Percentiles rank a stretch among this genome's conserved stretches.
phyloP scores from a whole-genome alignment of 2,888 invertebrate species.

The Xylophagus ater region DNA sequence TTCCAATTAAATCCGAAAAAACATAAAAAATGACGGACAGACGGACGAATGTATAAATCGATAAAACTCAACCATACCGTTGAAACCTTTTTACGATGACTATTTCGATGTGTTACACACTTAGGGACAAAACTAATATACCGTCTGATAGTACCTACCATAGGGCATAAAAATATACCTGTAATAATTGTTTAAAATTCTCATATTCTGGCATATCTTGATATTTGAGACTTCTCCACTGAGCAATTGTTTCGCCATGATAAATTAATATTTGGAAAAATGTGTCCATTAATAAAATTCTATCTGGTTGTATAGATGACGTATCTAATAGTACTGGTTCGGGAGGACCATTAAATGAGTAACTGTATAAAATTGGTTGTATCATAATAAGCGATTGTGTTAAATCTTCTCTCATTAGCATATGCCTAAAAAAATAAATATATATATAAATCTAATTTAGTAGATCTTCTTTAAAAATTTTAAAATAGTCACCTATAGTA shows the following conservation, averaged over 20 bases:
- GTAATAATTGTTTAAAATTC: constrained; percentile 87
- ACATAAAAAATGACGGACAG: too few relatives aligned
- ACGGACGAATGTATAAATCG: too few relatives aligned
- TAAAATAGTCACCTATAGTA: constrained; percentile 66
- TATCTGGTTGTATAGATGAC: constrained; percentile 92
- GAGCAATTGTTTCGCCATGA: constrained; percentile 97
- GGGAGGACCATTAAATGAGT: constrained; percentile 94
- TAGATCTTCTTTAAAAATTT: neutral
- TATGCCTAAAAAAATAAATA: constrained; percentile 54
- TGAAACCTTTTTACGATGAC: too few relatives aligned
- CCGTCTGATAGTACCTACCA: too few relatives aligned
- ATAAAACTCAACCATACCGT: too few relatives aligned
- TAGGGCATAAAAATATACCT: constrained; percentile 21
- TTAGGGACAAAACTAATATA: too few relatives aligned
- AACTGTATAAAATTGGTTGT: constrained; percentile 96
- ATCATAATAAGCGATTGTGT: constrained; percentile 99
- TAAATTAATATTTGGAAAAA: constrained; percentile 99
- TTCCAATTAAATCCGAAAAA: too few relatives aligned
- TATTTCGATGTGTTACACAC: too few relatives aligned
- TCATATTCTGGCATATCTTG: constrained; percentile 96
- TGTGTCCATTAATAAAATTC: constrained; percentile 97
- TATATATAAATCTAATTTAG: too few relatives aligned
- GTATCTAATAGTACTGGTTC: constrained; percentile 96
- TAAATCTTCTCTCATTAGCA: constrained; percentile 93
- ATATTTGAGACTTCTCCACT: constrained; percentile 92